phyloP scores from a whole-genome alignment of 2,888 invertebrate species.

The Hoplodrina blanda region DNA sequence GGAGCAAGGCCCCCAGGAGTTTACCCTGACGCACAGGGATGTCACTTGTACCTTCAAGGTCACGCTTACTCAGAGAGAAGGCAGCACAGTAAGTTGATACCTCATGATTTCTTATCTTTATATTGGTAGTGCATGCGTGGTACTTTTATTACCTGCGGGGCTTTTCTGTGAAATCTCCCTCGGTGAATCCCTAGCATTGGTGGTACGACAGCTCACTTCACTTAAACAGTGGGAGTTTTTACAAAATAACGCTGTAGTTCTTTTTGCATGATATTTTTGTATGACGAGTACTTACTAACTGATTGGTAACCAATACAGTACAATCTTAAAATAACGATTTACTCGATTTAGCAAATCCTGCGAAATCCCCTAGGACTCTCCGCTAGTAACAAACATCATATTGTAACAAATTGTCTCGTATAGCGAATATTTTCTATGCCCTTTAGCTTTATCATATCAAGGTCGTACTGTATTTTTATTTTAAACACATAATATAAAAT shows the following conservation, averaged over 20 bases:
- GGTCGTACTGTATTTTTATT: neutral
- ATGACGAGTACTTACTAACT: conserved; percentile 1
- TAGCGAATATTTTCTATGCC: too few species aligned
- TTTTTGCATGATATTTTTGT: neutral
- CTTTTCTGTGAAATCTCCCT: neutral
- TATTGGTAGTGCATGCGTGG: neutral
- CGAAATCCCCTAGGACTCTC: too few species aligned
- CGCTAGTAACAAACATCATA: too few species aligned
- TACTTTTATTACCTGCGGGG: neutral
- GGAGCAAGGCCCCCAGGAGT: conserved; percentile 78
- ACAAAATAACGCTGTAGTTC: neutral
- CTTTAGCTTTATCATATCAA: too few species aligned
- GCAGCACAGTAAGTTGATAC: conserved; percentile 71
- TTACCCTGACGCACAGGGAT: conserved; percentile 79
- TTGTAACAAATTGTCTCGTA: too few species aligned
- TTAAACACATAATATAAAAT: neutral
- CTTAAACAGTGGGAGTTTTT: too few species aligned
- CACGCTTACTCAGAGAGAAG: conserved; percentile 69
- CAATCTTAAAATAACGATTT: too few species aligned
- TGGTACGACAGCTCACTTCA: too few species aligned
- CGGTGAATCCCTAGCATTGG: neutral
- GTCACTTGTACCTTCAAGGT: conserved; percentile 82
- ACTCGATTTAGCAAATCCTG: too few species aligned
- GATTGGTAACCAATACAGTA: neutral
- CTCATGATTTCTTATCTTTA: neutral